Evolutionary conservation across 2,113 vertebrate species (phyloP).

Genomic region (Dascyllus trimaculatus): DNA sequence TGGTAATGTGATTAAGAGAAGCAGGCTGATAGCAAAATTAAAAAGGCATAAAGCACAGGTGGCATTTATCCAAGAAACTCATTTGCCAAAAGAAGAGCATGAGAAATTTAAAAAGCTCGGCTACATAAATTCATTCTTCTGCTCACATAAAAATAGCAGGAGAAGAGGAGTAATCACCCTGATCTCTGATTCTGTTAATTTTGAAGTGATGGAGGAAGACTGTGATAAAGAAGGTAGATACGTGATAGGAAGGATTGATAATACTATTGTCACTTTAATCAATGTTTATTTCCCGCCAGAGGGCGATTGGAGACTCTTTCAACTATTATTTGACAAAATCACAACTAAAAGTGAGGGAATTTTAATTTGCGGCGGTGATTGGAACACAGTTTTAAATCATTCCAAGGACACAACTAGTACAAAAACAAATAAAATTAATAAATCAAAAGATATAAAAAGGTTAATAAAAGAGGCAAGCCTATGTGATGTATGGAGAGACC

Average conservation of each 20-base stretch:
- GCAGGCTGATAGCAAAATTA: not conserved
- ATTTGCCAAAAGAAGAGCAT: not conserved
- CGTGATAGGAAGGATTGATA: not conserved
- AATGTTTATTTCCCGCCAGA: not conserved
- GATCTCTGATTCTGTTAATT: not conserved
- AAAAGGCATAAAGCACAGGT: not conserved
- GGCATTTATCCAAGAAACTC: not conserved
- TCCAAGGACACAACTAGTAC: not conserved
- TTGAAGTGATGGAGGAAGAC: not conserved
- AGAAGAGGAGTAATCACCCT: not conserved
- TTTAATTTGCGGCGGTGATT: not conserved
- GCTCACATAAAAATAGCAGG: not conserved
- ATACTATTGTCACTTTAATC: not conserved
- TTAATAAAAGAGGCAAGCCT: no score
- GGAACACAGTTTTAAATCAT: constrained; percentile 1
- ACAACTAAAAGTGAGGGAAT: not conserved
- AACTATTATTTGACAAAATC: not conserved
- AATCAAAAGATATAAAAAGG: not conserved
- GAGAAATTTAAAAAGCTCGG: not conserved
- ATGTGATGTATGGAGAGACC: no score
- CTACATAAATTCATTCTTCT: not conserved
- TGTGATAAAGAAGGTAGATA: not conserved
- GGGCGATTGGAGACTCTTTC: not conserved
- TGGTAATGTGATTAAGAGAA: not conserved
- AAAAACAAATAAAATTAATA: no score